Conservation (phyloP, 2,113 vertebrate species). For the Lucifuga dentata region DNA sequence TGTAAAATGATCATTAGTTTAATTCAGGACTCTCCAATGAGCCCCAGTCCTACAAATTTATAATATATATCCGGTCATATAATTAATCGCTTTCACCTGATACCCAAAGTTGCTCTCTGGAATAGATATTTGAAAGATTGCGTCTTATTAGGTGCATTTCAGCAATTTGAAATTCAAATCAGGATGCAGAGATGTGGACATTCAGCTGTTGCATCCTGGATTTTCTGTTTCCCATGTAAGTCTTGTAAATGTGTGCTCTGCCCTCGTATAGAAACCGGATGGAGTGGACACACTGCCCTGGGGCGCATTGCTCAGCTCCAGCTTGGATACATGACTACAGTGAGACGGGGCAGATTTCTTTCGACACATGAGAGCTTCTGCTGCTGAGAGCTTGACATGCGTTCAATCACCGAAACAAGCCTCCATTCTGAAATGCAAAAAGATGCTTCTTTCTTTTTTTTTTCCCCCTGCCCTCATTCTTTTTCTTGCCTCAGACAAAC, state of each 20-base stretch:
- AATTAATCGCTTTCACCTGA: too few relatives aligned
- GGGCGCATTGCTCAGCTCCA: conserved; percentile 14
- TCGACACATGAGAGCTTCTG: conserved; percentile 38
- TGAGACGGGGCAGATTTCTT: conserved; percentile 24
- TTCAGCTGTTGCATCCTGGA: neutral
- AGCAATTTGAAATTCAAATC: neutral
- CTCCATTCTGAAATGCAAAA: conserved; percentile 42
- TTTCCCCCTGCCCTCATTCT: conserved; percentile 35
- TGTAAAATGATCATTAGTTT: too few relatives aligned
- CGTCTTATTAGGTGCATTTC: too few relatives aligned
- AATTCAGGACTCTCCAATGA: too few relatives aligned
- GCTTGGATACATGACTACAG: conserved; percentile 9
- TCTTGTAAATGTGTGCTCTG: neutral
- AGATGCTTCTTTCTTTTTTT: conserved; percentile 2
- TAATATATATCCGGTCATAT: too few relatives aligned
- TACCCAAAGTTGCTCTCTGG: too few relatives aligned
- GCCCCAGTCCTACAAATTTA: too few relatives aligned
- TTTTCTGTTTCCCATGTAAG: neutral
- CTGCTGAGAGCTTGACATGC: conserved; percentile 37
- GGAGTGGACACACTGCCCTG: neutral
- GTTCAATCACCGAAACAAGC: conserved; percentile 41
- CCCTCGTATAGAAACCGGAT: neutral
- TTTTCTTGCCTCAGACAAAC: conserved; percentile 26
- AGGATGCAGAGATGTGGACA: neutral
- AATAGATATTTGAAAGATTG: too few relatives aligned